Conservation (phyloP, 2,797 vertebrate genomes). For the Leptoclinus maculatus region DNA sequence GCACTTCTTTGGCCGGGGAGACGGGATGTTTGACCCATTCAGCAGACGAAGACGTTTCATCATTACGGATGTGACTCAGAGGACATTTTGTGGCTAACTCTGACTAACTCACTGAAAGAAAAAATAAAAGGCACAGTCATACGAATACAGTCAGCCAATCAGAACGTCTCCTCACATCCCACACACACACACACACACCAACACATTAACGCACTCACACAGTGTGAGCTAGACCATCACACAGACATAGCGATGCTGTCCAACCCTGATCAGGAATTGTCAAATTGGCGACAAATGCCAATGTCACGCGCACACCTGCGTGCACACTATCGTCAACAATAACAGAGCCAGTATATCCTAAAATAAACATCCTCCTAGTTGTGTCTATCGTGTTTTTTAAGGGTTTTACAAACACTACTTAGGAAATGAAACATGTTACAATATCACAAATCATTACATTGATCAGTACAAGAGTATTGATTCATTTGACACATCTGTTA, state of each 20-base stretch:
- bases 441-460: not conserved
- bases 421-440: not conserved
- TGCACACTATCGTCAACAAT: not conserved
- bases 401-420: not conserved
- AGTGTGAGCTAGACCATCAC: conserved; percentile 6
- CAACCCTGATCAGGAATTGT: not conserved
- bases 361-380: not conserved
- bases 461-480: not conserved
- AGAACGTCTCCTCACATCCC: conserved; percentile 29
- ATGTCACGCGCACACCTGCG: not conserved
- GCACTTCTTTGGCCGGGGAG: conserved; percentile 29
- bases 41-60: conserved; percentile 50
- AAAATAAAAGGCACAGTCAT: conserved; percentile 37
- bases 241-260: conserved; percentile 2
- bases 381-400: not conserved
- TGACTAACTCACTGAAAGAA: conserved; percentile 54
- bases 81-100: not conserved
- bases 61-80: conserved; percentile 61
- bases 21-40: conserved; percentile 58
- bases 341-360: not conserved
- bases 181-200: not conserved
- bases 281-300: not conserved
- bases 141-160: conserved; percentile 36
- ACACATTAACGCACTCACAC: not conserved
- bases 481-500: not conserved